These are phyloP conservation scores for Thunnus albacares DNA, from an alignment of 2,797 vertebrate species.

Conservation along the genomic window DNA sequence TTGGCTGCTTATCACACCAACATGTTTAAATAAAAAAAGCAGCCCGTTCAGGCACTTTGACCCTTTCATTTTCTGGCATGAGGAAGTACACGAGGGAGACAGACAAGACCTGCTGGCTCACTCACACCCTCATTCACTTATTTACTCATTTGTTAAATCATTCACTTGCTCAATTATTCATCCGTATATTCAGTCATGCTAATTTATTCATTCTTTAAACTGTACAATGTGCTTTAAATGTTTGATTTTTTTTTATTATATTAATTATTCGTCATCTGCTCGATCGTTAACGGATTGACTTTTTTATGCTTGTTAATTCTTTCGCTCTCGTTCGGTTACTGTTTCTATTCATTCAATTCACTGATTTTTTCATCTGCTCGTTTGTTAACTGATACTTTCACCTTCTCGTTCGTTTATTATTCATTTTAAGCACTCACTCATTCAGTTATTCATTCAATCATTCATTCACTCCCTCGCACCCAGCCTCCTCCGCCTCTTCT, in stretches of 20 bases:
- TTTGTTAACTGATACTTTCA: conserved; percentile 45
- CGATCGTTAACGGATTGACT: not conserved
- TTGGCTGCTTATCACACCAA: conserved; percentile 61
- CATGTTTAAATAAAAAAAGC: conserved; percentile 54
- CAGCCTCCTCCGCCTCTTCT: conserved; percentile 17
- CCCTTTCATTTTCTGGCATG: conserved; percentile 41
- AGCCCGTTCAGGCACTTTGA: conserved; percentile 36
- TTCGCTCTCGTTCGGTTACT: not conserved
- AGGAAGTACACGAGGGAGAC: conserved; percentile 6
- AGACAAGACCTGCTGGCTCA: conserved; percentile 11
- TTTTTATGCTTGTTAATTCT: not conserved
- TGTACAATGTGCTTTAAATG: not conserved
- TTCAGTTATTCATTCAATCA: conserved; percentile 52
- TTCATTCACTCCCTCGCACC: conserved; percentile 14
- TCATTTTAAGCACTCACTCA: conserved; percentile 60
- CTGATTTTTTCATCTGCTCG: conserved; percentile 45
- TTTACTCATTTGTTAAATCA: conserved; percentile 11
- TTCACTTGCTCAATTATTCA: not conserved
- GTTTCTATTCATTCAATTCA: conserved; percentile 26
- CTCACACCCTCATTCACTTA: not conserved
- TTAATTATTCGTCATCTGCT: not conserved
- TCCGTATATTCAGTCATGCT: not conserved
- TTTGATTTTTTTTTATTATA: conserved; percentile 14
- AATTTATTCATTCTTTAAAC: not conserved
- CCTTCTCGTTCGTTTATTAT: conserved; percentile 55